phyloP scores from a whole-genome alignment of 1,140 invertebrate species.

The Calliopsis andreniformis region DNA sequence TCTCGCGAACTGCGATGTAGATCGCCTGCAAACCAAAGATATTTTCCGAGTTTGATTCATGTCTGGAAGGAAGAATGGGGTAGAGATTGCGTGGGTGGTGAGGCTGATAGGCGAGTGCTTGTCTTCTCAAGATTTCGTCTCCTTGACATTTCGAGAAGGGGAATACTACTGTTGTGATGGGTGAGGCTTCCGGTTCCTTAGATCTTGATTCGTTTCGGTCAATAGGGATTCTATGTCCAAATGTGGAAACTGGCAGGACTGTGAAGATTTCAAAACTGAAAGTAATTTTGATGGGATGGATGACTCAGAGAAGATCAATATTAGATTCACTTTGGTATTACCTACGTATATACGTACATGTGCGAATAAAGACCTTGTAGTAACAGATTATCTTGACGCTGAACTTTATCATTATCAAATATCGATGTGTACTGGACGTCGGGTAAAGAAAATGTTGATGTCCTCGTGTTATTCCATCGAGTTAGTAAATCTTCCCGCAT shows the following conservation, averaged over 20 bases:
- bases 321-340: too few relatives aligned
- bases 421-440: slow-evolving; percentile 44
- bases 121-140: not conserved
- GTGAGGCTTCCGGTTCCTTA: not conserved
- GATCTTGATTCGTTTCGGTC: not conserved
- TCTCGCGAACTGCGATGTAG: slow-evolving; percentile 39
- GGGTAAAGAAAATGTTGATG: slow-evolving; percentile 6
- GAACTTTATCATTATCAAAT: slow-evolving; percentile 58
- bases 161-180: not conserved
- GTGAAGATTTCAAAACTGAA: too few relatives aligned
- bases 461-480: not conserved
- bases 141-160: slow-evolving; percentile 9
- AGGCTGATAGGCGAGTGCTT: not conserved
- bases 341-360: too few relatives aligned
- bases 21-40: slow-evolving; percentile 14
- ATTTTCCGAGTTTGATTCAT: not conserved
- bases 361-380: slow-evolving; percentile 28
- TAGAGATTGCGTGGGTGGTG: not conserved
- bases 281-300: too few relatives aligned
- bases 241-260: too few relatives aligned
- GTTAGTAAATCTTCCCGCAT: slow-evolving; percentile 1
- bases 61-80: not conserved
- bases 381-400: slow-evolving; percentile 52
- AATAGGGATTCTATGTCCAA: not conserved
- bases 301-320: too few relatives aligned